A percentile compares a stretch with the other conserved stretches of the same genome.
Evolutionary conservation across 2,113 vertebrate species (phyloP).

Genomic region (Rhadina sibilatrix): DNA sequence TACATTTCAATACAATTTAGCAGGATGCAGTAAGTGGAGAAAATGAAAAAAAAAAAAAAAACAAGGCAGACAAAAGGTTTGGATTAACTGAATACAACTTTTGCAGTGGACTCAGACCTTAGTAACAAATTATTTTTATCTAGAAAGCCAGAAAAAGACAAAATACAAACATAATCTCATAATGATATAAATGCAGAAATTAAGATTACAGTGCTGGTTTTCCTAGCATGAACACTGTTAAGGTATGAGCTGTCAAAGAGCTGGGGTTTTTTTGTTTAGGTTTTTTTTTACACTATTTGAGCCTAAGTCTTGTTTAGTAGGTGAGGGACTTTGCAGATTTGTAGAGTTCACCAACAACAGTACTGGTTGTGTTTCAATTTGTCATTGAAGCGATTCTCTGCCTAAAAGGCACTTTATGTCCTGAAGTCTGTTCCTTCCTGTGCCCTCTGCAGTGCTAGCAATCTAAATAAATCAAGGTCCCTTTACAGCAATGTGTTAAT

Average conservation of each 20-base stretch:
- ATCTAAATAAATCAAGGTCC: neutral
- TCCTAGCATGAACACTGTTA: neutral
- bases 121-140: neutral
- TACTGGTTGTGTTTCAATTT: neutral
- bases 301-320: neutral
- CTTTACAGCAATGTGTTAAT: neutral
- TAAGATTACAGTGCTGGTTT: neutral
- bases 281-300: neutral
- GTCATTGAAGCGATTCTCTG: neutral
- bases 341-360: neutral
- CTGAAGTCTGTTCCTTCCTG: neutral
- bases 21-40: neutral
- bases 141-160: neutral
- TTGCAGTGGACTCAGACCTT: neutral
- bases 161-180: neutral
- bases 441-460: neutral
- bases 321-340: neutral
- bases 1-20: neutral
- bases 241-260: neutral
- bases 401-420: neutral
- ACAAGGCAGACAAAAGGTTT: neutral
- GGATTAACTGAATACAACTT: neutral
- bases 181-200: neutral
- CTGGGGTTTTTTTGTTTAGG: rapidly evolving
- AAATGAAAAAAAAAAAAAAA: neutral